Conservation (phyloP, 2,888 invertebrate species). For the Tetheella fluctuosa region DNA sequence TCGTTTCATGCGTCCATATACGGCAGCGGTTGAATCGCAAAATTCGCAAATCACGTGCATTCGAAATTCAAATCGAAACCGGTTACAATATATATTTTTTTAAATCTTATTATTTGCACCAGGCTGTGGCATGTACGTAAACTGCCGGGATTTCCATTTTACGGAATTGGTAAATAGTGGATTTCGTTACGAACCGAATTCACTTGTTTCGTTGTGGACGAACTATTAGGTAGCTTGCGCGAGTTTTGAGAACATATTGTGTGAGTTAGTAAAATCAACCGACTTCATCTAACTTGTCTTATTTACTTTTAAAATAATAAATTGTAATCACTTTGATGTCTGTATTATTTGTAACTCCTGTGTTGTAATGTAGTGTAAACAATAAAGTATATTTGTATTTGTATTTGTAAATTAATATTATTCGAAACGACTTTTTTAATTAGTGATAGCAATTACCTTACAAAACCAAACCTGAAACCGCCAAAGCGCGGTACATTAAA, state of each 20-base stretch:
- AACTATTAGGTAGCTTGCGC: neutral
- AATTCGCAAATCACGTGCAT: conserved; percentile 36
- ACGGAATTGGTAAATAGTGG: conserved; percentile 18
- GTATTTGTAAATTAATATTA: too few species aligned
- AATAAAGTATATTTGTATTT: too few species aligned
- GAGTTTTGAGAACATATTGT: neutral
- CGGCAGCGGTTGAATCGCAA: conserved; percentile 36
- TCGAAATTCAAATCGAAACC: conserved; percentile 37
- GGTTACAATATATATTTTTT: conserved; percentile 8
- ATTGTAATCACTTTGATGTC: too few species aligned
- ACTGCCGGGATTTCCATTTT: conserved; percentile 30
- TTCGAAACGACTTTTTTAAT: too few species aligned
- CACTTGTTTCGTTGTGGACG: neutral
- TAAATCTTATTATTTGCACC: conserved; percentile 1
- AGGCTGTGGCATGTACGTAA: conserved; percentile 20
- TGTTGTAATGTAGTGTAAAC: too few species aligned
- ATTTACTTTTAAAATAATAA: too few species aligned
- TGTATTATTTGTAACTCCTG: too few species aligned
- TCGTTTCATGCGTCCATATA: conserved; percentile 36
- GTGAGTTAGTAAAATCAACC: neutral
- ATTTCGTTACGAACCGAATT: neutral
- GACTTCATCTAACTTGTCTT: neutral
- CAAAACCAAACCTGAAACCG: neutral
- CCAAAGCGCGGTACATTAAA: conserved; percentile 18
- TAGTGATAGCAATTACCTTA: too few species aligned